phyloP scores from a whole-genome alignment of 2,797 vertebrate genomes.

The Limnodromus scolopaceus region DNA sequence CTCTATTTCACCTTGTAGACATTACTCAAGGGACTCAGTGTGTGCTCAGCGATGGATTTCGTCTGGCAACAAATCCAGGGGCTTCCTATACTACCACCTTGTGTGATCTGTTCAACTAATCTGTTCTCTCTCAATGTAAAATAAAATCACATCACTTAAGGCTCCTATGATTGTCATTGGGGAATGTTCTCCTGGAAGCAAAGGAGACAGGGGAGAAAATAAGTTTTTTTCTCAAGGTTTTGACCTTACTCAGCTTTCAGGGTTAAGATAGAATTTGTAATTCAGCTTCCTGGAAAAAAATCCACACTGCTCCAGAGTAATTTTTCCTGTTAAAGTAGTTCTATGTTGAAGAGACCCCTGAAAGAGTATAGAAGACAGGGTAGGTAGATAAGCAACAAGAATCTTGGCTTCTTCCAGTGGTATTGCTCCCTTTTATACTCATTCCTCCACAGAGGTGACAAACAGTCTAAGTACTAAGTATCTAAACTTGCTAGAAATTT shows the following conservation, averaged over 20 bases:
- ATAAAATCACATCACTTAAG: background rate
- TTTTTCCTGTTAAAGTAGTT: background rate
- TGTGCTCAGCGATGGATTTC: slow-evolving; percentile 20
- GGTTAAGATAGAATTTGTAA: background rate
- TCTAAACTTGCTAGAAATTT: background rate
- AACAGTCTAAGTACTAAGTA: background rate
- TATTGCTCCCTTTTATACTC: background rate
- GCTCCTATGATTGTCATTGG: background rate
- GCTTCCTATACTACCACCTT: background rate
- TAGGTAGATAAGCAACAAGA: background rate
- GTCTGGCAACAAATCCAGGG: background rate
- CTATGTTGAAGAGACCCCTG: background rate
- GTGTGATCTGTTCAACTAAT: background rate
- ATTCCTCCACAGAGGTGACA: background rate
- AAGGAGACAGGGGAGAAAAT: background rate
- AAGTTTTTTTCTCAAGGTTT: background rate
- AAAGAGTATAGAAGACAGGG: background rate
- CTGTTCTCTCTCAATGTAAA: background rate
- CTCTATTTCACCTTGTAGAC: slow-evolving; percentile 11
- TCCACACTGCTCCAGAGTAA: background rate
- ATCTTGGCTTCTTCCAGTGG: background rate
- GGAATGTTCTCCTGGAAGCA: background rate
- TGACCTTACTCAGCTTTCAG: background rate
- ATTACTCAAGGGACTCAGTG: background rate
- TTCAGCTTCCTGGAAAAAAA: background rate